Base-by-base conservation (phyloP, 2,888 invertebrate species). In the Drosophila meridiana region DNA sequence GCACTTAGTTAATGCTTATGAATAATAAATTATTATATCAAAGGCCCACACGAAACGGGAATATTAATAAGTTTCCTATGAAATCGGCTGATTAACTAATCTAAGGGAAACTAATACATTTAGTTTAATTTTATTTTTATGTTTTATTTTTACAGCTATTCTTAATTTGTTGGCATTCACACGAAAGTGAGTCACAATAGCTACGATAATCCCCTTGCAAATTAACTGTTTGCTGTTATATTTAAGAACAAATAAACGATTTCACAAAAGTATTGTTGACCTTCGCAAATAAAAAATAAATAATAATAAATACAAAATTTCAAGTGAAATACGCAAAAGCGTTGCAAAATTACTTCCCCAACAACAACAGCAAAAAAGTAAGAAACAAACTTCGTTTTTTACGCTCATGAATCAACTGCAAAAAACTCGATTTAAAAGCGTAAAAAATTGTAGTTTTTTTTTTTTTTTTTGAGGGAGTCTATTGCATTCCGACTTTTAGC, bases 271-370 rank as follows among this genome's bases (percentile, higher is more conserved):
- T 57, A 64, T 55, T 67, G 58, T 57, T 68, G 80, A 85, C 85
- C 85, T 87, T 85, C 79, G 64, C 83, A 50, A 77, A 73, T 53
- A 73, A 64, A 47, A 55, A 48, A 5, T 45, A 36, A 47, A 40
- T 13, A 66, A 45, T 42, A 13, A 45, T 11, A 26, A 58, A 66
- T 66, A 52, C n/a, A 47, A 26, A 45, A 42, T 60, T 82, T 84
- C 70, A 70, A 82, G 75, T 83, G 65, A 85, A 83, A 60, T 58
- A 77, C 83, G 68, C 78, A 82, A 70, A 76, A 80, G 62, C 63
- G 64, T 73, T 80, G 83, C 72, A 70, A 84, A 84, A 73, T 76
- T n/a, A 74, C 72, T 87, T 84, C 74, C 81, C 73, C 53, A 65
- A 50, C 61, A 58, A n/a, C 34, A 55, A 50, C 34, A 47, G 48